Conservation (phyloP, 2,888 invertebrate genomes). For the Chesias legatella region DNA sequence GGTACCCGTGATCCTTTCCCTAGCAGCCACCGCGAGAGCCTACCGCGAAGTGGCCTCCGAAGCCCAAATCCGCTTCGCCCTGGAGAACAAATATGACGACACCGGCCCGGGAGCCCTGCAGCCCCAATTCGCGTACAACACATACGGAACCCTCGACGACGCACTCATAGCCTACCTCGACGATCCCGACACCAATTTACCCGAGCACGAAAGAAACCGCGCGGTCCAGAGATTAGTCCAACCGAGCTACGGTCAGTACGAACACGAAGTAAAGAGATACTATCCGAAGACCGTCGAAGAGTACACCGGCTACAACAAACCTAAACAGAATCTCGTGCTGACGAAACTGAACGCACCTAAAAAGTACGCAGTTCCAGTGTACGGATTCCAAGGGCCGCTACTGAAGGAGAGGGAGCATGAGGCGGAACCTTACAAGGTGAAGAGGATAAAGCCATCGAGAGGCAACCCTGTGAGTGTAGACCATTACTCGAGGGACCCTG, state of each 20-base stretch:
- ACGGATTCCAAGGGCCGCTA: conserved; percentile 2
- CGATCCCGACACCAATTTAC: conserved; percentile 65
- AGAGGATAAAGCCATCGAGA: conserved; percentile 38
- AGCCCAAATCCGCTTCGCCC: conserved; percentile 63
- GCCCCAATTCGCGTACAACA: conserved; percentile 56
- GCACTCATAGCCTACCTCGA: conserved; percentile 58
- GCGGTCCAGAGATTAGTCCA: conserved; percentile 41
- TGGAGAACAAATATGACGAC: conserved; percentile 69
- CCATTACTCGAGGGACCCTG: conserved; percentile 38
- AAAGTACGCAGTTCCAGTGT: conserved; percentile 3
- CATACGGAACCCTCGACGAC: conserved; percentile 58
- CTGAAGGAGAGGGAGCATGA: conserved; percentile 6
- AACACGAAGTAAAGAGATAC: conserved; percentile 19
- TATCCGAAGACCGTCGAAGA: conserved; percentile 43
- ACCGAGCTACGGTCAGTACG: conserved; percentile 2
- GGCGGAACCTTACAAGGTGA: conserved; percentile 35
- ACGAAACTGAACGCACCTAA: conserved; percentile 19
- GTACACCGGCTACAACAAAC: conserved; percentile 35
- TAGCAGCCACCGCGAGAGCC: conserved; percentile 31
- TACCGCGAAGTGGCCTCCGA: conserved; percentile 49
- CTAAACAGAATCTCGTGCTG: conserved; percentile 6
- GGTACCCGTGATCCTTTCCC: conserved; percentile 39
- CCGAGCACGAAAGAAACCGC: conserved; percentile 50
- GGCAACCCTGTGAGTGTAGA: conserved; percentile 39
- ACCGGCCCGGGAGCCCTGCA: conserved; percentile 68